Percentiles rank a stretch among this genome's conserved stretches.
Evolutionary conservation across 2,888 invertebrate species (phyloP).

Genomic region (Calliphora vomitoria): DNA sequence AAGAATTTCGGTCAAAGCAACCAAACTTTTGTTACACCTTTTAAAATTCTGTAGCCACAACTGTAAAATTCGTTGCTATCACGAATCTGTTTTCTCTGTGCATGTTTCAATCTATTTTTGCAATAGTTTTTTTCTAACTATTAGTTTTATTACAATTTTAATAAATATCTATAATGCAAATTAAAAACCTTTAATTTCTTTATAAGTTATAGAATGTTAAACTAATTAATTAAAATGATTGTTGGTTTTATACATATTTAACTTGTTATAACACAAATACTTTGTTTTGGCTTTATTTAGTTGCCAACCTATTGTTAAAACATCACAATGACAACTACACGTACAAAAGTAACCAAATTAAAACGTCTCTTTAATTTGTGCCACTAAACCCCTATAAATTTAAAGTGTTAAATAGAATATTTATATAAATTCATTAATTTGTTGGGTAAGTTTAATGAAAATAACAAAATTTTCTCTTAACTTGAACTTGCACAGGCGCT

Average conservation of each 20-base stretch:
- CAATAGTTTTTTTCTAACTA: too few species aligned
- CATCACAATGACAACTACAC: neutral
- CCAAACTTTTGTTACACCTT: too few species aligned
- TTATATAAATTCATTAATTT: conserved; percentile 48
- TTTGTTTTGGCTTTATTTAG: neutral
- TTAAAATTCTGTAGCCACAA: too few species aligned
- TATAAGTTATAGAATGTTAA: too few species aligned
- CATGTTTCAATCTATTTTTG: too few species aligned
- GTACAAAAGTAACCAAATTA: neutral
- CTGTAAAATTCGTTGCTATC: too few species aligned
- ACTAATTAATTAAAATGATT: too few species aligned
- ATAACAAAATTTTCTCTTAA: conserved; percentile 48
- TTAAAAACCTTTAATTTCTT: too few species aligned
- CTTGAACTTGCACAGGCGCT: conserved; percentile 72
- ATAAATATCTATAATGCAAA: too few species aligned
- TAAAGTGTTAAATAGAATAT: conserved; percentile 27
- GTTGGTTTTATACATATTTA: neutral
- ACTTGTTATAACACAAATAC: neutral
- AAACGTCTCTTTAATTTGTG: neutral
- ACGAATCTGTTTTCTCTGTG: too few species aligned
- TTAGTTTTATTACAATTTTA: too few species aligned
- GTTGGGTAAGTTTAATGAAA: neutral
- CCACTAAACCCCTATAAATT: neutral
- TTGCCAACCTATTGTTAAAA: neutral
- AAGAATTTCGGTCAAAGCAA: too few species aligned